Conservation (phyloP, 2,113 vertebrate species). For the Lanius ludovicianus region DNA sequence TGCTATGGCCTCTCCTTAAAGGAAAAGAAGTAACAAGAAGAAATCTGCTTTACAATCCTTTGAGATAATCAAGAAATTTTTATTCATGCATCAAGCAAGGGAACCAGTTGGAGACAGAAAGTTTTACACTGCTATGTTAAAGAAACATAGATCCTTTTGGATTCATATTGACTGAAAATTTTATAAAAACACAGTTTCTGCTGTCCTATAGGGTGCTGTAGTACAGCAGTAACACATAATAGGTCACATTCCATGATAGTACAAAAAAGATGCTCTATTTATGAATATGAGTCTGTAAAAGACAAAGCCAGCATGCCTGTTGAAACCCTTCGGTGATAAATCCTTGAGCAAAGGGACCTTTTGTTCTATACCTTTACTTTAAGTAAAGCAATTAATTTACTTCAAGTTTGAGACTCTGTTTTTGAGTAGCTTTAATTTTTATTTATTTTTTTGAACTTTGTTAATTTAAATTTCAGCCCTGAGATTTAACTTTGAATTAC, state of each 20-base stretch:
- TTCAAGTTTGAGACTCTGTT: background rate
- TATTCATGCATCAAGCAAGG: background rate
- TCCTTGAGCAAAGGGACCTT: background rate
- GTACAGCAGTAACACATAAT: background rate
- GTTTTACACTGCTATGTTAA: background rate
- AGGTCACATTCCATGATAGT: background rate
- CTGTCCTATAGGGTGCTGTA: background rate
- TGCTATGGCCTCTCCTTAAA: background rate
- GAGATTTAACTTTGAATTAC: background rate
- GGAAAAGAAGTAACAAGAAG: background rate
- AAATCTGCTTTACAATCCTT: background rate
- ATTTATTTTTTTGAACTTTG: background rate
- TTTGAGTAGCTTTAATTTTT: background rate
- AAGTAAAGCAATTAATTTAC: background rate
- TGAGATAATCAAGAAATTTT: background rate
- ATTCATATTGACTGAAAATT: background rate
- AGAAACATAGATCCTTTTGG: background rate
- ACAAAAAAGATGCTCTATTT: background rate
- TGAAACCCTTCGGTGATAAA: background rate
- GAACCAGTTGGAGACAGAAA: background rate
- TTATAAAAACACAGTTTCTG: background rate
- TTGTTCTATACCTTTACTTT: background rate
- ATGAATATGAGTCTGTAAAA: background rate
- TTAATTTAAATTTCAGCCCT: background rate
- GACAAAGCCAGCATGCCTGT: background rate